phyloP scores from a whole-genome alignment of 2,113 vertebrate genomes.

The Melanocharis versteri region DNA sequence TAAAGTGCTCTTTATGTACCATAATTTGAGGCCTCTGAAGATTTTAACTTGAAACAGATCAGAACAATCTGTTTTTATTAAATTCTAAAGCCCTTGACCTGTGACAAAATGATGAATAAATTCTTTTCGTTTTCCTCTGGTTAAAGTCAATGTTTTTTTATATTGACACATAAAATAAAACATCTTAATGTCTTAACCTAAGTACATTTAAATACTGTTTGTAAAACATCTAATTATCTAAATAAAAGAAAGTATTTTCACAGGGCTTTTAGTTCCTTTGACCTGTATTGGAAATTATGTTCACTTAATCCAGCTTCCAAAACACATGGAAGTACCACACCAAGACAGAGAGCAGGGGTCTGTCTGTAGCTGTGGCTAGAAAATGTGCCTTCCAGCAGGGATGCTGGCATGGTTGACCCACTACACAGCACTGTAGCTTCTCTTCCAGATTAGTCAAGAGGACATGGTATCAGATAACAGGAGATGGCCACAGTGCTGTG shows the following conservation, averaged over 20 bases:
- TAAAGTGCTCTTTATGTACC: neutral
- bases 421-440: neutral
- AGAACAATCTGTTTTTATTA: neutral
- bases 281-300: neutral
- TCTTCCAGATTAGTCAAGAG: neutral
- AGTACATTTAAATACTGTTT: neutral
- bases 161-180: neutral
- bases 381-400: neutral
- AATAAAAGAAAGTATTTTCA: neutral
- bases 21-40: neutral
- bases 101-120: neutral
- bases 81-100: neutral
- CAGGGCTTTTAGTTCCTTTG: neutral
- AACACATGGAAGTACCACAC: accelerated
- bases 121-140: neutral
- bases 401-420: neutral
- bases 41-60: neutral
- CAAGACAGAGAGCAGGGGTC: neutral
- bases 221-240: neutral
- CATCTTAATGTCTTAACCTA: neutral
- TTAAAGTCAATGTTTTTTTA: neutral
- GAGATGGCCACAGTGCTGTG: neutral
- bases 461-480: neutral
- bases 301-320: neutral
- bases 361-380: neutral